Evolutionary conservation across 2,888 invertebrate species (phyloP).

Genomic region (Lottia scabra): DNA sequence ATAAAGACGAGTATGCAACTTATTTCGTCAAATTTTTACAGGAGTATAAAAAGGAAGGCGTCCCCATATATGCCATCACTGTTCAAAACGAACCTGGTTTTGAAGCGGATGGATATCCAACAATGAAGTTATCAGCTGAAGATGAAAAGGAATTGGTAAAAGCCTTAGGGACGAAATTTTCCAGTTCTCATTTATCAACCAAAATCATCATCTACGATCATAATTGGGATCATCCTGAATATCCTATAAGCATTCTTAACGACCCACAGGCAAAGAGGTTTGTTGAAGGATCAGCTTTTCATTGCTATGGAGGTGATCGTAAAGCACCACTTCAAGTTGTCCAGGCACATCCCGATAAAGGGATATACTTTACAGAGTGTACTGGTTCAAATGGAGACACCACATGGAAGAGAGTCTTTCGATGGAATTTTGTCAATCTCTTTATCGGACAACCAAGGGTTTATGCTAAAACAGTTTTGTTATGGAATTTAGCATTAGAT

Average conservation of each 20-base stretch:
- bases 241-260: neutral
- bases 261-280: neutral
- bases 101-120: neutral
- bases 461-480: neutral
- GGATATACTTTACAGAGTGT: neutral
- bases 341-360: neutral
- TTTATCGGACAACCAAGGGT: neutral
- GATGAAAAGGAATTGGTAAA: neutral
- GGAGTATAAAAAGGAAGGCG: neutral
- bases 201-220: neutral
- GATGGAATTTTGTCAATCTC: constrained; percentile 1
- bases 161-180: neutral
- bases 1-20: neutral
- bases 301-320: neutral
- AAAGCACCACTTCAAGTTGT: neutral
- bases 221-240: neutral
- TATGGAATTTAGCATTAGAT: neutral
- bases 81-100: neutral
- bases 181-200: neutral
- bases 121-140: neutral
- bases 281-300: neutral
- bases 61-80: neutral
- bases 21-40: neutral
- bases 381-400: neutral
- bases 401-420: neutral